phyloP scores from a whole-genome alignment of 2,888 invertebrate species.

The Drosophila sordidula region DNA sequence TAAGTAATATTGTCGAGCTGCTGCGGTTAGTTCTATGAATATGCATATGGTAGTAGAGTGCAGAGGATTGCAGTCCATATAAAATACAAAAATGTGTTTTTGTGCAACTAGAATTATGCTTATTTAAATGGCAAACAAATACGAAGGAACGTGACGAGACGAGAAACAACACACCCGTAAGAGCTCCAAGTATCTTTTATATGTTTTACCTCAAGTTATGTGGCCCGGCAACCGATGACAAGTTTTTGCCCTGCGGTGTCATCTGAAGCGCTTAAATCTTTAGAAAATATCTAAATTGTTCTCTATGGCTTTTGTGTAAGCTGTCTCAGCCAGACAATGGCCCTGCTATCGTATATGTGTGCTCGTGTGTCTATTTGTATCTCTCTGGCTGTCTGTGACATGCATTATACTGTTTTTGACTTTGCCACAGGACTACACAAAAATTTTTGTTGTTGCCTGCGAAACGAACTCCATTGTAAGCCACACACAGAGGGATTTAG shows the following conservation, averaged over 20 bases:
- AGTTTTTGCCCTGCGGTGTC: constrained; percentile 54
- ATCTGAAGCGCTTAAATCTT: constrained; percentile 71
- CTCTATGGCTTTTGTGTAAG: constrained; percentile 76
- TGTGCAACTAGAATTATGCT: constrained; percentile 62
- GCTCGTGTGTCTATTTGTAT: constrained; percentile 9
- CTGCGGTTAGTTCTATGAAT: constrained; percentile 68
- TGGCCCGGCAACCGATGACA: constrained; percentile 65
- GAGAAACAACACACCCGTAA: background rate
- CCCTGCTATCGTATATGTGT: constrained; percentile 4
- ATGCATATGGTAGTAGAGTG: constrained; percentile 50
- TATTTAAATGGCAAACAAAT: constrained; percentile 76
- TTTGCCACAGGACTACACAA: constrained; percentile 74
- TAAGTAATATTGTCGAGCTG: constrained; percentile 65
- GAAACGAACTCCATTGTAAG: constrained; percentile 71
- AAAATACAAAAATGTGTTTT: constrained; percentile 34
- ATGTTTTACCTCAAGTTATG: constrained; percentile 42
- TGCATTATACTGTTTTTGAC: constrained; percentile 79
- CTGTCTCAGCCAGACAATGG: constrained; percentile 69
- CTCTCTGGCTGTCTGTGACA: constrained; percentile 56
- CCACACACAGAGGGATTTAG: constrained; percentile 62
- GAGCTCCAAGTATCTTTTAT: constrained; percentile 26
- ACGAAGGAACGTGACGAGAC: constrained; percentile 9
- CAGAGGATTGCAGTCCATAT: constrained; percentile 20
- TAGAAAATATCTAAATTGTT: constrained; percentile 77
- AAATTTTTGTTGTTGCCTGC: constrained; percentile 56